Conservation (phyloP, 2,888 invertebrate genomes). For the Meghimatium bilineatum region DNA sequence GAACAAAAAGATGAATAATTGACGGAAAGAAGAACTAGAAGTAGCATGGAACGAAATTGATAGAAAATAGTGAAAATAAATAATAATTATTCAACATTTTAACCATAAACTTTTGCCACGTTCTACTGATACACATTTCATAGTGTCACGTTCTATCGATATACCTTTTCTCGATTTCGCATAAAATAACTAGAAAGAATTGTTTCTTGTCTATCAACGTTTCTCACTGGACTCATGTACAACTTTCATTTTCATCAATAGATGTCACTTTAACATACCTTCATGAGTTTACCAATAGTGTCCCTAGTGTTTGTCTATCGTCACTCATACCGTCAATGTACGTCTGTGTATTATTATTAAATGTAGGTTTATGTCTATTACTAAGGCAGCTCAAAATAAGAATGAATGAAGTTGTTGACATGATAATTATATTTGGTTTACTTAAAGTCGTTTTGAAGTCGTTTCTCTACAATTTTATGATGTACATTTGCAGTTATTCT, state of each 20-base stretch:
- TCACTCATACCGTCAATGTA: not conserved
- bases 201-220: not conserved
- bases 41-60: too few relatives aligned
- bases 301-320: not conserved
- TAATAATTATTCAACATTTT: too few relatives aligned
- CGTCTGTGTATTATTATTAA: not conserved
- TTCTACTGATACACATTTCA: too few relatives aligned
- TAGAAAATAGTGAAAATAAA: too few relatives aligned
- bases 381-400: not conserved
- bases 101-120: too few relatives aligned
- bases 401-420: not conserved
- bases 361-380: not conserved
- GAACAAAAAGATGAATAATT: too few relatives aligned
- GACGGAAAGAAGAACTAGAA: too few relatives aligned
- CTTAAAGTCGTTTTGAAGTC: not conserved
- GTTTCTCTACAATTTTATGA: not conserved
- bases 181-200: not conserved
- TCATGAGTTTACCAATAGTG: not conserved
- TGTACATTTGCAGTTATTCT: not conserved
- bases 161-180: too few relatives aligned
- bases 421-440: not conserved
- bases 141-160: too few relatives aligned
- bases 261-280: not conserved
- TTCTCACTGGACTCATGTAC: not conserved
- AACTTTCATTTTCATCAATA: not conserved